Conservation (phyloP, 2,797 vertebrate species). For the Amblyraja radiata region DNA sequence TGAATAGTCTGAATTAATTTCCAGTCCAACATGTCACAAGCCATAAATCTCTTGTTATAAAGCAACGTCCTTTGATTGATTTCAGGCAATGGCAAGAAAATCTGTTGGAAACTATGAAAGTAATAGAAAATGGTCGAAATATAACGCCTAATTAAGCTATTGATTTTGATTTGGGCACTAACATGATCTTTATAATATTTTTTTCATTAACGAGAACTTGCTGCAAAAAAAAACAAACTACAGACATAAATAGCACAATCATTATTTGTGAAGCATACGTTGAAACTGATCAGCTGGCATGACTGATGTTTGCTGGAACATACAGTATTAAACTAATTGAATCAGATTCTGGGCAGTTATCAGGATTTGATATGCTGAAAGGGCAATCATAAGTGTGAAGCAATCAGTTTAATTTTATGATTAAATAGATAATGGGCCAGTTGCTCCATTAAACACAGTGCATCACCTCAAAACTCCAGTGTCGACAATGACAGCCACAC, state of each 20-base stretch:
- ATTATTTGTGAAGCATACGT: neutral
- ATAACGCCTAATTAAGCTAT: neutral
- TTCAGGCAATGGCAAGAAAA: neutral
- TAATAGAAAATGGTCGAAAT: neutral
- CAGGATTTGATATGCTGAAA: conserved; percentile 31
- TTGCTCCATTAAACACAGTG: conserved; percentile 9
- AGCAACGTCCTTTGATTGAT: neutral
- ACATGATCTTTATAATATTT: neutral
- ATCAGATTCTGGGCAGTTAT: conserved; percentile 14
- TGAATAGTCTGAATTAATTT: no score
- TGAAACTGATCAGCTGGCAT: neutral
- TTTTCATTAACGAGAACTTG: neutral
- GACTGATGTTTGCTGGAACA: neutral
- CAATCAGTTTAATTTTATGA: conserved; percentile 32
- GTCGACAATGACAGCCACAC: neutral
- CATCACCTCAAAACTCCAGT: neutral
- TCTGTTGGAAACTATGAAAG: neutral
- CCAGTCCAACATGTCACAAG: neutral
- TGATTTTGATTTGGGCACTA: neutral
- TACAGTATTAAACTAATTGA: neutral
- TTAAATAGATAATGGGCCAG: conserved; percentile 8
- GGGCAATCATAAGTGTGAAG: conserved; percentile 15
- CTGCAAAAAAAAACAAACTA: neutral
- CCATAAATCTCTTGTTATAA: neutral
- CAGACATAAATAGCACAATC: neutral